phyloP scores from a whole-genome alignment of 2,888 invertebrate genomes.

The Aphodius granarius region DNA sequence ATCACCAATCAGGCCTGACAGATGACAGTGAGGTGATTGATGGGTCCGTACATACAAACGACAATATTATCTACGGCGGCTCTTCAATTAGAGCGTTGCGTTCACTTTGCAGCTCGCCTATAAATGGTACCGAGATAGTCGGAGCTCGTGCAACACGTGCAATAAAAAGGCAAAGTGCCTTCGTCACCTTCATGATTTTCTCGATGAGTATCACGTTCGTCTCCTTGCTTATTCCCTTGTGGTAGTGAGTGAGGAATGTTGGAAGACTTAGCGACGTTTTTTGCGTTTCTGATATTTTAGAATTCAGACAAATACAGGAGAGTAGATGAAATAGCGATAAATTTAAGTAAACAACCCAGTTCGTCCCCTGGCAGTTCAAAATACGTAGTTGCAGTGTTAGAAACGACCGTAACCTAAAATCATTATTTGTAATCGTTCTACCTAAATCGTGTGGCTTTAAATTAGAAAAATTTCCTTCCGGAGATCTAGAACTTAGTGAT shows the following conservation, averaged over 20 bases:
- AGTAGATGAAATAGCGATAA: too few species aligned
- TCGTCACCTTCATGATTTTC: neutral
- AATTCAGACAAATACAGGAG: too few species aligned
- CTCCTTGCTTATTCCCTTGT: neutral
- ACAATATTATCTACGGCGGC: constrained; percentile 3
- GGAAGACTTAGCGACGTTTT: neutral
- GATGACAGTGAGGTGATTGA: neutral
- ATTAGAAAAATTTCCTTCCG: too few species aligned
- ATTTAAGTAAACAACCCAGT: too few species aligned
- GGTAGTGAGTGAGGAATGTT: neutral
- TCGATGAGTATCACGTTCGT: neutral
- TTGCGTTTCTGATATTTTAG: too few species aligned
- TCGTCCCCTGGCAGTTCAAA: too few species aligned
- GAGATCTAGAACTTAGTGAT: too few species aligned
- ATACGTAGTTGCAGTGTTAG: too few species aligned
- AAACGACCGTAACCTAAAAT: too few species aligned
- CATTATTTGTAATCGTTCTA: too few species aligned
- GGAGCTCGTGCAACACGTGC: neutral
- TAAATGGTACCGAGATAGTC: neutral
- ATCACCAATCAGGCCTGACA: neutral
- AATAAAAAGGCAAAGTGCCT: neutral
- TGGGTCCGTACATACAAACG: constrained; percentile 13
- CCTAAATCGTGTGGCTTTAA: too few species aligned
- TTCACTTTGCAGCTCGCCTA: constrained; percentile 6
- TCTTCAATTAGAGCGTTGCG: constrained; percentile 9